phyloP scores from a whole-genome alignment of 2,113 vertebrate species.

The Aspidoscelis tigris region DNA sequence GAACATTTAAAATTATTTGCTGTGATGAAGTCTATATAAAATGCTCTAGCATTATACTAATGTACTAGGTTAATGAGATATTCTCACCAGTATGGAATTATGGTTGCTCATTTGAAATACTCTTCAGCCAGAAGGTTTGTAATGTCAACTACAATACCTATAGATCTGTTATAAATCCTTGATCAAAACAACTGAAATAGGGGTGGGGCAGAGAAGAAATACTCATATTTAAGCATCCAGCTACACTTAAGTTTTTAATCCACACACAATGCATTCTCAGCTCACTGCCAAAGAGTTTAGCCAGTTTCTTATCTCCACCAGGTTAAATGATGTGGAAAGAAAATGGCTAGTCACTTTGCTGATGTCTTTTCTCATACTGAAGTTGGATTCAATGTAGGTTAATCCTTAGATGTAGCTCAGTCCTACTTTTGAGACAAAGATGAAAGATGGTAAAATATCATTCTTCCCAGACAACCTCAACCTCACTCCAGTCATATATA shows the following conservation, averaged over 20 bases:
- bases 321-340: no score
- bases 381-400: no score
- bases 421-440: neutral
- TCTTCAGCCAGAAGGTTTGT: neutral
- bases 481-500: neutral
- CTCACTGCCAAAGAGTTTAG: no score
- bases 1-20: neutral
- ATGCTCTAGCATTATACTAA: neutral
- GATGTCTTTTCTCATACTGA: no score
- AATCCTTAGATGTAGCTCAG: no score
- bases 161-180: neutral
- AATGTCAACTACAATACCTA: neutral
- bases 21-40: neutral
- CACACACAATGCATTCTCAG: no score
- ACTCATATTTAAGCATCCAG: neutral
- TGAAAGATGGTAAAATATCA: neutral
- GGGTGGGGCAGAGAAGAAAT: neutral
- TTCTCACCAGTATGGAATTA: neutral
- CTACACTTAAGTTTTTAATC: no score
- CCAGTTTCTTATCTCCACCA: no score
- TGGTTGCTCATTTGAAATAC: neutral
- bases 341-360: no score
- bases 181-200: neutral
- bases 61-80: neutral
- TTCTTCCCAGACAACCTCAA: neutral